Percentiles rank a stretch among this genome's conserved stretches.
phyloP scores from a whole-genome alignment of 2,888 invertebrate species.

The Invenusta paracnida region DNA sequence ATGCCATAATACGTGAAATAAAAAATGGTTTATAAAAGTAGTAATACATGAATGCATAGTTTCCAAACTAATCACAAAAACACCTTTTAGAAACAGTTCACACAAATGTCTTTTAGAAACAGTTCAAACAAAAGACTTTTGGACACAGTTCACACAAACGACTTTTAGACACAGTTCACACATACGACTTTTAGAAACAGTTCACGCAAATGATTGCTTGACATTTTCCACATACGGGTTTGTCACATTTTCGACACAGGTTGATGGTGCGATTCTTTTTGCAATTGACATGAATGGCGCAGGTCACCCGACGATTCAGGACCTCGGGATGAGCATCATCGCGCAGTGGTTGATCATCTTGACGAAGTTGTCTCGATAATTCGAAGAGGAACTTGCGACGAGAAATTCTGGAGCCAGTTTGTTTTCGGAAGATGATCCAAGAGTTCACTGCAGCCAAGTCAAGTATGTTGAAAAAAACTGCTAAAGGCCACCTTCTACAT shows the following conservation, averaged over 20 bases:
- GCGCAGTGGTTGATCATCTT: constrained; percentile 14
- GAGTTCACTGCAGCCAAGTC: constrained; percentile 32
- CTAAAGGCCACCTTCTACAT: constrained; percentile 31
- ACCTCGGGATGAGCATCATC: constrained; percentile 2
- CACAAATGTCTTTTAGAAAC: not conserved
- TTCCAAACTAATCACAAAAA: not conserved
- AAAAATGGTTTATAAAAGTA: not conserved
- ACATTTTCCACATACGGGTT: constrained; percentile 21
- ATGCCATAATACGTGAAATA: not conserved
- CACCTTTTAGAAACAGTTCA: not conserved
- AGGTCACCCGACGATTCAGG: constrained; percentile 27
- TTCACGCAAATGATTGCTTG: constrained; percentile 27
- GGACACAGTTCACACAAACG: not conserved
- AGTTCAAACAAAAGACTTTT: not conserved
- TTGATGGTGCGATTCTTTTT: constrained; percentile 23
- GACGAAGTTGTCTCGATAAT: constrained; percentile 16
- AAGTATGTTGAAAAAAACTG: constrained; percentile 27
- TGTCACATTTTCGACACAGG: constrained; percentile 13
- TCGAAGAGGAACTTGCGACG: constrained; percentile 29
- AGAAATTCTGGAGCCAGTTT: constrained; percentile 27
- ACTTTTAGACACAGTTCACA: not conserved
- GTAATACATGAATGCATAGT: not conserved
- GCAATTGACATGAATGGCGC: constrained; percentile 26
- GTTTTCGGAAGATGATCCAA: constrained; percentile 13
- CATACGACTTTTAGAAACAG: constrained; percentile 3